Evolutionary conservation across 1,140 invertebrate species (phyloP).

Genomic region (Rhopalosiphum maidis): DNA sequence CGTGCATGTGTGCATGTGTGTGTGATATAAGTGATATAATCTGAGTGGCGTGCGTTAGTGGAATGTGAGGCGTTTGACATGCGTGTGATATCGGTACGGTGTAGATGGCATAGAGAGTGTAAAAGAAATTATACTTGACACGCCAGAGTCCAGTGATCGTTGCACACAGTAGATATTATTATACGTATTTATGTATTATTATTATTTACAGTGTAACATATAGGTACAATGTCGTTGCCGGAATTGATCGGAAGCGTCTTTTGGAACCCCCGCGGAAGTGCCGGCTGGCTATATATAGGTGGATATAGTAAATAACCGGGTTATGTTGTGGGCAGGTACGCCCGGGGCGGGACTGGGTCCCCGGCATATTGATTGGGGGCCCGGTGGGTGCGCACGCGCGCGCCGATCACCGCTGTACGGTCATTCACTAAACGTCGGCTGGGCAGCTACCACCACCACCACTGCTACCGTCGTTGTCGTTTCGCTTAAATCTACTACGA

Average conservation of each 20-base stretch:
- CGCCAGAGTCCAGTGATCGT: neutral
- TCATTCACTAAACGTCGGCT: constrained; percentile 57
- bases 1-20: neutral
- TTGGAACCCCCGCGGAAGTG: constrained; percentile 26
- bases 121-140: constrained; percentile 14
- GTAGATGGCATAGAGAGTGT: neutral
- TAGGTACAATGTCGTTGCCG: neutral
- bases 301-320: constrained; percentile 54
- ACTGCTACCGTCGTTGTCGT: neutral
- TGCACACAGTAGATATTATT: neutral
- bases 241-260: constrained; percentile 45
- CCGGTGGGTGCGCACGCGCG: constrained; percentile 27
- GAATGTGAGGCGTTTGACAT: neutral
- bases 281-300: neutral
- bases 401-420: constrained; percentile 48
- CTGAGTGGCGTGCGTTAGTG: neutral
- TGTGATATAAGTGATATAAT: neutral
- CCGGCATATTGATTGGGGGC: constrained; percentile 56
- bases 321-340: constrained; percentile 52
- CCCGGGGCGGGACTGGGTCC: constrained; percentile 48
- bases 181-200: neutral
- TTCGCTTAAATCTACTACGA: neutral
- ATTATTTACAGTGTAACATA: neutral
- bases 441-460: neutral
- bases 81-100: neutral